Percentiles rank a stretch among this genome's conserved stretches.
Conservation (phyloP, 2,888 invertebrate genomes). For the Fissipunctia ypsillon region DNA sequence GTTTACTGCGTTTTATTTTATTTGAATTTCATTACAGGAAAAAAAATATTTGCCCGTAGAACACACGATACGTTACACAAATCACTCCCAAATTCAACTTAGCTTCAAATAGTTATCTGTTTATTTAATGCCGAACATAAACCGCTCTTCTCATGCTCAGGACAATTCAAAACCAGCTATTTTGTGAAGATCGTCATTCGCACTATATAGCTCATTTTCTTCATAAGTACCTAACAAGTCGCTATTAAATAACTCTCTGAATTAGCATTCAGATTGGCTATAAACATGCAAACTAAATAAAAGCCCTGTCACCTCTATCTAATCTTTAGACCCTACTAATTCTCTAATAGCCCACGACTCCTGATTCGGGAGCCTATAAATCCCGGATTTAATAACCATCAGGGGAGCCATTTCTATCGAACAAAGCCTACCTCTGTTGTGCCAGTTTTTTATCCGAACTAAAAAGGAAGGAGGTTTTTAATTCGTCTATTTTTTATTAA, state of each 20-base stretch:
- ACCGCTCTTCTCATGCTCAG: not conserved
- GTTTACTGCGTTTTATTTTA: not conserved
- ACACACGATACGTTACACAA: not conserved
- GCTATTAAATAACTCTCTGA: slow-evolving; percentile 1
- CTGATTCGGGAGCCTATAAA: slow-evolving; percentile 71
- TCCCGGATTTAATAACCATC: slow-evolving; percentile 77
- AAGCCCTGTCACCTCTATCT: slow-evolving; percentile 42
- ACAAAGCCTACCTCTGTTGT: slow-evolving; percentile 62
- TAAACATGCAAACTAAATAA: slow-evolving; percentile 48
- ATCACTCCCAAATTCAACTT: not conserved
- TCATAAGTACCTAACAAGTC: slow-evolving; percentile 2
- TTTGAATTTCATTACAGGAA: not conserved
- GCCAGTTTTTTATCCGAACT: slow-evolving; percentile 13
- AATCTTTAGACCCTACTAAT: slow-evolving; percentile 68
- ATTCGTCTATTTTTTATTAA: not conserved
- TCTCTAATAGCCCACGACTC: slow-evolving; percentile 70
- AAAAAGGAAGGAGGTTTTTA: not conserved
- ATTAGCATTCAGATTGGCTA: slow-evolving; percentile 34
- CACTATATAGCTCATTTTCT: not conserved
- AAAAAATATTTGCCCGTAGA: not conserved
- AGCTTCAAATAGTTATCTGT: not conserved
- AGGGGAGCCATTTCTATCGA: slow-evolving; percentile 71
- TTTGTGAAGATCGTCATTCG: not conserved
- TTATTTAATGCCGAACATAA: not conserved
- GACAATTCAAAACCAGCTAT: not conserved